These are phyloP conservation scores for Sebastes taczanowskii DNA, from an alignment of 2,797 vertebrate genomes.

Conservation along the genomic window DNA sequence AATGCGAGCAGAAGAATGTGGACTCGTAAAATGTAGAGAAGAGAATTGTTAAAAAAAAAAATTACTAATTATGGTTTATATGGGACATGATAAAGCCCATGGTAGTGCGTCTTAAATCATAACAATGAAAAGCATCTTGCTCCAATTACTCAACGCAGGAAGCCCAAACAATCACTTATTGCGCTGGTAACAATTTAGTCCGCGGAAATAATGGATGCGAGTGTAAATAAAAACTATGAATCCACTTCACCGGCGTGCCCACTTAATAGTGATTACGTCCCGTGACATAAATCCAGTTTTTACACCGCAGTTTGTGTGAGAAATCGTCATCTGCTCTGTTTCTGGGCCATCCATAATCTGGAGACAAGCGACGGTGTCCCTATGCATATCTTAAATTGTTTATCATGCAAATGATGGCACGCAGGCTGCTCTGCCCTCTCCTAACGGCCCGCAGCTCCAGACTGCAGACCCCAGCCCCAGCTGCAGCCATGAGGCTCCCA, in stretches of 20 bases:
- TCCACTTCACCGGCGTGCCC: slow-evolving; percentile 10
- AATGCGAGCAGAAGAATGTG: slow-evolving; percentile 22
- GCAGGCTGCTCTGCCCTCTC: slow-evolving; percentile 73
- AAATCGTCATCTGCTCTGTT: slow-evolving; percentile 77
- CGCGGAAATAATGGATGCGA: slow-evolving; percentile 15
- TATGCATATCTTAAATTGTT: slow-evolving; percentile 85
- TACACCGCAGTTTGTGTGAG: slow-evolving; percentile 62
- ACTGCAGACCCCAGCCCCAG: slow-evolving; percentile 75
- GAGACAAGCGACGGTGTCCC: slow-evolving; percentile 74
- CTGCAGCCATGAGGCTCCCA: slow-evolving; percentile 75
- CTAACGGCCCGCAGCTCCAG: slow-evolving; percentile 75
- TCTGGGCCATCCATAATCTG: slow-evolving; percentile 79
- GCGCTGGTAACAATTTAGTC: slow-evolving; percentile 11
- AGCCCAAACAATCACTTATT: slow-evolving; percentile 28
- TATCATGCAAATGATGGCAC: slow-evolving; percentile 84
- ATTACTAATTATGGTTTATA: slow-evolving; percentile 36
- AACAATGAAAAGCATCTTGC: slow-evolving; percentile 30
- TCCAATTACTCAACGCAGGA: slow-evolving; percentile 31
- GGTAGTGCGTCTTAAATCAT: slow-evolving; percentile 33
- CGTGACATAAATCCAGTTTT: slow-evolving; percentile 28
- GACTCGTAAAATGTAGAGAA: slow-evolving; percentile 11
- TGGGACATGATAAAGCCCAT: slow-evolving; percentile 15
- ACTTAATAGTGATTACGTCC: slow-evolving; percentile 19
- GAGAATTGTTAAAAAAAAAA: slow-evolving; percentile 18
- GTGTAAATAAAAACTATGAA: slow-evolving; percentile 29